These are phyloP conservation scores for Oryzias melastigma DNA, from an alignment of 2,113 vertebrate genomes.

Conservation along the genomic window DNA sequence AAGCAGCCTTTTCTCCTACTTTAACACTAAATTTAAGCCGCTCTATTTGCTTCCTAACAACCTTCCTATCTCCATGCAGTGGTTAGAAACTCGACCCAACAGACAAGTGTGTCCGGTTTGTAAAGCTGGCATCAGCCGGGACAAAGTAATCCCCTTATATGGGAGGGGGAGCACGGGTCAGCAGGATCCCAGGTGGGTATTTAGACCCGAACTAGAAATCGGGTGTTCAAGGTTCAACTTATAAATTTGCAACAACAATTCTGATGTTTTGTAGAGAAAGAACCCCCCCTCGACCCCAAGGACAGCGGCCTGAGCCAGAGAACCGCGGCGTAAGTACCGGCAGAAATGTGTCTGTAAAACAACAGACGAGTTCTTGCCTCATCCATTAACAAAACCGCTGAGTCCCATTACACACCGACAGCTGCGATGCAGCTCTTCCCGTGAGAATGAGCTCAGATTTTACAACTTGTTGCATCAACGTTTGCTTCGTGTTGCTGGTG, in stretches of 20 bases:
- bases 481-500: neutral
- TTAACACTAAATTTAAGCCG: neutral
- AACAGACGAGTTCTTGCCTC: conserved; percentile 11
- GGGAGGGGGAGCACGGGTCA: conserved; percentile 95
- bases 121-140: conserved; percentile 96
- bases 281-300: conserved; percentile 96
- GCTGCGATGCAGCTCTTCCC: conserved; percentile 12
- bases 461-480: conserved; percentile 64
- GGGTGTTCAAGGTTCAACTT: too few relatives aligned
- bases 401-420: conserved; percentile 64
- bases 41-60: neutral
- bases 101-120: conserved; percentile 98
- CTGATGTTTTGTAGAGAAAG: conserved; percentile 83
- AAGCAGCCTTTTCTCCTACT: conserved; percentile 37
- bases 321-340: conserved; percentile 91
- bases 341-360: neutral
- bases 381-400: conserved; percentile 63
- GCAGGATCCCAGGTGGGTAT: conserved; percentile 91
- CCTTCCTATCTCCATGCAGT: conserved; percentile 71
- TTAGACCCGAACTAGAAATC: neutral
- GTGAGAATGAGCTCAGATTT: conserved; percentile 42
- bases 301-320: conserved; percentile 96
- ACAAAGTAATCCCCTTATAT: conserved; percentile 97
- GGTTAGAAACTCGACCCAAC: conserved; percentile 96
- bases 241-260: neutral